Evolutionary conservation across 1,140 invertebrate genomes (phyloP).

Genomic region (Hylaeus anthracinus): DNA sequence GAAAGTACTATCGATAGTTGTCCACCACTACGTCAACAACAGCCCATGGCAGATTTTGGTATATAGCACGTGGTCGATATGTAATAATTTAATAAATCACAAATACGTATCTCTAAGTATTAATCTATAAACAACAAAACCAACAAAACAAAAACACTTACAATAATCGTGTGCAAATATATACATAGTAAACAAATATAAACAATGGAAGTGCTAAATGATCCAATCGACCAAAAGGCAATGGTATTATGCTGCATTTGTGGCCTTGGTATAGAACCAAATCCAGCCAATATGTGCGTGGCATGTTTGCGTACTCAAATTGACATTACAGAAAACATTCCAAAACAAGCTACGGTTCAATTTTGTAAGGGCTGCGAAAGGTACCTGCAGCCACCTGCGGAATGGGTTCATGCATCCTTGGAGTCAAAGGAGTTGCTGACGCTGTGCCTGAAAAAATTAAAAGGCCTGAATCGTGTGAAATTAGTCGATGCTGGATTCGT

Average conservation of each 20-base stretch:
- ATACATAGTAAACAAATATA: too few species aligned
- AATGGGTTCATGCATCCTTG: constrained; percentile 93
- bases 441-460: constrained; percentile 96
- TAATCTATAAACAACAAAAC: too few species aligned
- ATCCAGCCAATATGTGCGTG: constrained; percentile 98
- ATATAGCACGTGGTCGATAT: background rate
- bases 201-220: constrained; percentile 15
- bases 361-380: constrained; percentile 96
- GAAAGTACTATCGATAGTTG: too few species aligned
- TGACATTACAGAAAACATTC: constrained; percentile 98
- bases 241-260: constrained; percentile 87
- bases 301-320: constrained; percentile 94
- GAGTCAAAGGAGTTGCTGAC: constrained; percentile 96
- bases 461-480: constrained; percentile 94
- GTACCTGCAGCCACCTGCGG: constrained; percentile 95
- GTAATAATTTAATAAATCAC: too few species aligned
- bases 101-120: background rate
- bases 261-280: constrained; percentile 92
- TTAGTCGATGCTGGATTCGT: constrained; percentile 97
- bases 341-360: constrained; percentile 94
- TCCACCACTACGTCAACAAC: too few species aligned
- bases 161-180: background rate
- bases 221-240: constrained; percentile 10
- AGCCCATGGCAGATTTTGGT: background rate
- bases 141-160: background rate